Base-by-base conservation (phyloP, 1,140 invertebrate genomes). In the Halyomorpha halys region DNA sequence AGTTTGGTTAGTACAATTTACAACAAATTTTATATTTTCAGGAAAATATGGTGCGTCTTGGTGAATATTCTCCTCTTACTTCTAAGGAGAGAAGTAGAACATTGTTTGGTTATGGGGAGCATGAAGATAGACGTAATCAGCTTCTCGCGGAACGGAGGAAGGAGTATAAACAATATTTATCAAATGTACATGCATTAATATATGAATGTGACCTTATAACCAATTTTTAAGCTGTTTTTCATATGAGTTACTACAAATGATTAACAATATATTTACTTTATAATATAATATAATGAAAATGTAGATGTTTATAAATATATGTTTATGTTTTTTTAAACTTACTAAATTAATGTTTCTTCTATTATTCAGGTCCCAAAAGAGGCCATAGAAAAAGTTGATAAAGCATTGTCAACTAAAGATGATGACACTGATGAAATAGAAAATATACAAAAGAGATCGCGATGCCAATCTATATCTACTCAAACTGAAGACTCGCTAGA, bases 61-160 rank as follows among this genome's bases (percentile, higher is more conserved):
- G 63, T 25, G 63, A 65, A 51, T 65, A 65, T 60, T 65, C 63
- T 11, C 63, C 63, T n/a, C 54, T 60, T 11, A 60, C 53, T 18
- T 39, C 49, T n/a, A 60, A 60, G 6, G 30, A 64, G 15, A 51
- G 47, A 39, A n/a, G 44, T 25, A 30, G 51, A 21, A 64, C 63
- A 6, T 34, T 64, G 13, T 44, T 56, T 15, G 63, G 63, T 4
- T 27, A 44, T 44, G 63, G 63, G 5, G 51, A 64, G 39, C 51
- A 64, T 21, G 53, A 64, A 39, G 63, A 64, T 16, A 64, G 27
- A 27, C 30, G 54, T 19, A 59, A 19, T 39, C 25, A 34, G 18
- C 54, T 64, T 15, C 34, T 19, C 21, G 53, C 53, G 15, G 63
- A 64, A 59, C 27, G 63, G 30, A 30, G 44, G 14, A 53, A 30